A percentile compares a stretch with the other conserved stretches of the same genome.
phyloP scores from a whole-genome alignment of 37 sponge, comb jelly and placozoan species.

The Oopsacas minuta region DNA sequence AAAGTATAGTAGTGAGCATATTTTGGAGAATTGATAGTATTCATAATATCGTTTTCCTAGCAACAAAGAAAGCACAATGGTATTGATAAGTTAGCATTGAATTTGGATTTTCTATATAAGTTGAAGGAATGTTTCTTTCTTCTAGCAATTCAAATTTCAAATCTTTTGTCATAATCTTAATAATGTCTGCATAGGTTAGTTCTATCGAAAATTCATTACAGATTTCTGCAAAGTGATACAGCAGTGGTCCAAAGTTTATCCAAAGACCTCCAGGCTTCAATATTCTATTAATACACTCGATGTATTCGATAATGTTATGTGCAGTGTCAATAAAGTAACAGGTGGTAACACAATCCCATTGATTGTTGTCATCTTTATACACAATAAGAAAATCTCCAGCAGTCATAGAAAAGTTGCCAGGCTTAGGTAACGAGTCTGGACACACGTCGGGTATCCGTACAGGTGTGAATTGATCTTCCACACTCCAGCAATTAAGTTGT shows the following conservation, averaged over 20 bases:
- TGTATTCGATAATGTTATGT: conserved; percentile 74
- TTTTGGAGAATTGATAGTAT: not conserved
- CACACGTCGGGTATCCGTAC: conserved; percentile 72
- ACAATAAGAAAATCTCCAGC: conserved; percentile 91
- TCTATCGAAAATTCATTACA: conserved; percentile 65
- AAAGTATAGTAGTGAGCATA: too few relatives aligned
- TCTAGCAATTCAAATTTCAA: conserved; percentile 74
- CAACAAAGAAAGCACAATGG: conserved; percentile 73
- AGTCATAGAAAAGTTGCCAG: conserved; percentile 76
- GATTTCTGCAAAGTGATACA: conserved; percentile 85
- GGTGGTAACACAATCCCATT: conserved; percentile 58
- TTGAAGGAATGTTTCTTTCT: conserved; percentile 4
- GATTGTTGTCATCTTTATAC: conserved; percentile 30
- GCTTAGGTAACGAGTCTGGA: conserved; percentile 44
- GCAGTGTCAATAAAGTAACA: conserved; percentile 92
- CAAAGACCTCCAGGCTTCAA: conserved; percentile 89
- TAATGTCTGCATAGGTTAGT: conserved; percentile 67
- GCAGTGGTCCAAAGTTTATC: conserved; percentile 89
- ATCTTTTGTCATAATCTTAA: conserved; percentile 34
- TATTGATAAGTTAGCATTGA: conserved; percentile 79
- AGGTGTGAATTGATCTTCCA: conserved; percentile 51
- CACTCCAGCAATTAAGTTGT: conserved; percentile 52
- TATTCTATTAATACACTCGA: conserved; percentile 70
- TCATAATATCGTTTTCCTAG: conserved; percentile 46
- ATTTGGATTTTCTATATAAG: conserved; percentile 45